Base-by-base conservation (phyloP, 1,140 invertebrate species). In the Stegodyphus mimosarum region DNA sequence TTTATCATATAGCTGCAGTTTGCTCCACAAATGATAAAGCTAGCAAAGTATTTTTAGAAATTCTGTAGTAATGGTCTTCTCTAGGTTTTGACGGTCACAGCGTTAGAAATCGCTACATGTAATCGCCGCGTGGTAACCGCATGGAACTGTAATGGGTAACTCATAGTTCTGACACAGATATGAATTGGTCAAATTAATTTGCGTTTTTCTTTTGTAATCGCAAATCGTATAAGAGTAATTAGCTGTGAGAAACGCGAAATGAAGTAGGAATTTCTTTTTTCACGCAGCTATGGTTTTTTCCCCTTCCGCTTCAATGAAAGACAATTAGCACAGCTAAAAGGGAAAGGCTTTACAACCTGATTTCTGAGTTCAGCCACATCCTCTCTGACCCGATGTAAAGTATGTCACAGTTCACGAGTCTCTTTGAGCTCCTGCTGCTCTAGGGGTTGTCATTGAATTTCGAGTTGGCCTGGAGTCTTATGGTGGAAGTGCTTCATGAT, bases 291-390 rank as follows among this genome's bases (percentile, higher is more conserved):
- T 33, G 33, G 33, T 74, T 74, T 55, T 74, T 55, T 53, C 55
- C 18, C 18, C 51, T 74, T 74, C 72, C 52, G 53, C 72, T 60
- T 74, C n/a, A 74, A 74, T 74, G 72, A n/a, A 55, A 74, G 72
- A 60, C 72, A 74, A 74, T 74, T 74, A 60, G 55, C 72, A 74
- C 72, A 48, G 55, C 53, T 60, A 60, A 18, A 18, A 52, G 53
- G 4, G 13, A 55, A 53, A 60, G 55, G 18, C 52, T 50, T 52
- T 6, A 74, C 72, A 74, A 74, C 72, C 72, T 15, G 72, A 10
- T 74, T 74, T 55, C 53, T 72, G 48, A 17, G 33, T 33, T 33
- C 15, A 13, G 51, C 71, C 7, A 51, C 71, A 73, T 52, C 71
- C 72, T 51, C 72, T 55, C 17, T 55, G 52, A 55, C 52, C 72